These are phyloP conservation scores for Heloderma charlesbogerti DNA, from an alignment of 2,113 vertebrate species.

Conservation along the genomic window DNA sequence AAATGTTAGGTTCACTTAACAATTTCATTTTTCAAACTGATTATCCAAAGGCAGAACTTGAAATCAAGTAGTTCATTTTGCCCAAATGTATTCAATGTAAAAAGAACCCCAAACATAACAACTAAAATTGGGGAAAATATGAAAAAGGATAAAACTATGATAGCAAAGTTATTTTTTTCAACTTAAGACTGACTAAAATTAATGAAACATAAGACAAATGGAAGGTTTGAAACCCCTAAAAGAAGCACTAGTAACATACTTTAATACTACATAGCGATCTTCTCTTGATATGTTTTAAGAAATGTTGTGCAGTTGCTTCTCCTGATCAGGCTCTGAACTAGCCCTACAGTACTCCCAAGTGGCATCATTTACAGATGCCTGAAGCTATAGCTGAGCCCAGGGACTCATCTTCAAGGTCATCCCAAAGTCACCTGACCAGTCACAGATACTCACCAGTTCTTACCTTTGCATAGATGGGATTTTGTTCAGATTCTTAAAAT, in stretches of 20 bases:
- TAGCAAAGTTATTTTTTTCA: not conserved
- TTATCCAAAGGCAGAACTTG: not conserved
- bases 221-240: not conserved
- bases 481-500: not conserved
- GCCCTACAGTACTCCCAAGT: not conserved
- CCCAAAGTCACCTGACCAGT: not conserved
- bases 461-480: not conserved
- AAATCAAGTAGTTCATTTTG: not conserved
- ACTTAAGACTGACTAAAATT: not conserved
- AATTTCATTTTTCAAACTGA: conserved; percentile 17
- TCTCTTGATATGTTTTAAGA: not conserved
- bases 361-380: not conserved
- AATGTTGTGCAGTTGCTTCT: not conserved
- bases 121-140: not conserved
- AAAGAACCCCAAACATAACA: not conserved
- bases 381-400: not conserved
- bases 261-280: conserved; percentile 3
- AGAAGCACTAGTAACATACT: not conserved
- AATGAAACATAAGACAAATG: not conserved
- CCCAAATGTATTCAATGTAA: not conserved
- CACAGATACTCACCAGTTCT: not conserved
- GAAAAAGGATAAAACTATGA: not conserved
- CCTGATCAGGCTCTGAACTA: not conserved
- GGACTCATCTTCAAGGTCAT: not conserved
- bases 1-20: not conserved